Evolutionary conservation across 2,113 vertebrate genomes (phyloP), one percentile per base, ranked within the genome.

Genomic region (Myotis davidii): DNA sequence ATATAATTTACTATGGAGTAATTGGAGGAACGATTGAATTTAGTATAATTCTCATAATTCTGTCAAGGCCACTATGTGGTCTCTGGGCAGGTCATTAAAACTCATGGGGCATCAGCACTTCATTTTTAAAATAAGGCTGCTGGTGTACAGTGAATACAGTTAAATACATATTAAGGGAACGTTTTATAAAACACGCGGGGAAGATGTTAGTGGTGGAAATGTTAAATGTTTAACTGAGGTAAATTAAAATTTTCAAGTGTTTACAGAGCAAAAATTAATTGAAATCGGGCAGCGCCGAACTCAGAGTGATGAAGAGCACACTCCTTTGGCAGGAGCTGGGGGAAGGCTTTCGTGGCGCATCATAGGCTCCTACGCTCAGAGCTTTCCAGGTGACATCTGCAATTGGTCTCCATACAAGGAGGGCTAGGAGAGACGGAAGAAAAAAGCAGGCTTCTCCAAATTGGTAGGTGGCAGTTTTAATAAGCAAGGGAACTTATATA

Each of bases 241-340:
- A 61, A n/a, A 39, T 72, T 52, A 61, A 34, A 25, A 64, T 72
- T 39, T 94, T 64, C 21, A 45, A 45, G 42, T 37, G 64, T 79
- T 79, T 42, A 78, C 52, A 72, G 64, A 50, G 12, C 39, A 72
- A n/a, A 59, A 72, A n/a, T 13, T 1, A 8, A 70, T n/a, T 85
- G 11, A 67, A 83, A 52, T 42, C 42, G 3, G 32, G n/a, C 2
- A 29, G 29, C 3, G 21, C 3, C 20, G 74, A 65, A 54, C n/a
- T 29, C 27, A 29, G 50, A 52, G 34, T 82, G 17, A 21, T 39
- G 64, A 39, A 34, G 67, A 13, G 52, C 10, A 13, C 0, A 0
- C n/a, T 29, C 9, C 23, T 20, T 37, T 2, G 4, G 21, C 11
- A 64, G 0, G 8, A 74, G 23, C 17, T 0, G 4, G 61, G 17